phyloP scores from a whole-genome alignment of 2,888 invertebrate species.

The Eupithecia insigniata region DNA sequence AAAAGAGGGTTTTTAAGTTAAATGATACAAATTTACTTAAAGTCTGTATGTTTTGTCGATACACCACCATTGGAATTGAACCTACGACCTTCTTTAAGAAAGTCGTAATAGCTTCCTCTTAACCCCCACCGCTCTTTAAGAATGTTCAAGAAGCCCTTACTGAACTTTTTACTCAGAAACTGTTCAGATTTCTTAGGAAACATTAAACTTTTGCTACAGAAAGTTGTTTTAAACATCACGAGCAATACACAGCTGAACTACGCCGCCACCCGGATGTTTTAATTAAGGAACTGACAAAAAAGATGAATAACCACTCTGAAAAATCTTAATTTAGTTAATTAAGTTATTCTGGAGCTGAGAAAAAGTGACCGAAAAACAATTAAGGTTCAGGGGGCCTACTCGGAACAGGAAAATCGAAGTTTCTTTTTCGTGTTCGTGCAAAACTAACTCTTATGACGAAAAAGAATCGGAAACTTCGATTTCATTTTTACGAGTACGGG shows the following conservation, averaged over 20 bases:
- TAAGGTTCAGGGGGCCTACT: no score
- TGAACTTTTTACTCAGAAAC: constrained; percentile 13
- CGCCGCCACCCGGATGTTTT: constrained; percentile 44
- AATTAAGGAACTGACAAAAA: constrained; percentile 64
- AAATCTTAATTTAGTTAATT: constrained; percentile 72
- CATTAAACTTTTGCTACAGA: constrained; percentile 26
- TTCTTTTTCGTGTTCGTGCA: no score
- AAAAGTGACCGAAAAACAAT: constrained; percentile 60
- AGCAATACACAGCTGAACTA: constrained; percentile 4
- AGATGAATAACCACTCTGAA: constrained; percentile 62
- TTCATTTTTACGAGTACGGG: no score
- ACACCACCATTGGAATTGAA: neutral
- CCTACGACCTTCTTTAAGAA: neutral
- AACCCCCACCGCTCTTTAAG: neutral
- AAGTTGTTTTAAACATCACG: constrained; percentile 18
- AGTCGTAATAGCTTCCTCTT: neutral
- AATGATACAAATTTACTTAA: no score
- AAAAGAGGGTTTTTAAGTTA: no score
- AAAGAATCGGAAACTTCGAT: no score
- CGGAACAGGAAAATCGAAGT: no score
- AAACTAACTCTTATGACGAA: no score
- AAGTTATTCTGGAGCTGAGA: constrained; percentile 57
- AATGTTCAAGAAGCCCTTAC: neutral
- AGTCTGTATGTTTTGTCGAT: no score
- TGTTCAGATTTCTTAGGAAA: constrained; percentile 14